Percentiles rank a stretch among this genome's conserved stretches.
phyloP scores from a whole-genome alignment of 64 coral and sea anemone species.

The Stichodactyla helianthus region DNA sequence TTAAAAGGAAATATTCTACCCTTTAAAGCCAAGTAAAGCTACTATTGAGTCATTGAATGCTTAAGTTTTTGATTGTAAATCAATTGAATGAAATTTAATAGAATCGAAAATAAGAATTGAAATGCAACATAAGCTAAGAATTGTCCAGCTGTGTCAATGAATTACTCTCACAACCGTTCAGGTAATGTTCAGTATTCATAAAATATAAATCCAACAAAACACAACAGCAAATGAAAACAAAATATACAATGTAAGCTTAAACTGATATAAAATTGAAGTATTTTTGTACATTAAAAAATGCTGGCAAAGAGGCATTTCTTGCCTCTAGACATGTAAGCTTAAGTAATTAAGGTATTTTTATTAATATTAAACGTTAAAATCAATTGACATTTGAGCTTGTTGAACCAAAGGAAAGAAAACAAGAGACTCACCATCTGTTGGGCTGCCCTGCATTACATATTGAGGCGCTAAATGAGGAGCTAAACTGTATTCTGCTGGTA shows the following conservation, averaged over 20 bases:
- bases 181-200: background rate
- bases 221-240: background rate
- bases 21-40: no score
- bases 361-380: background rate
- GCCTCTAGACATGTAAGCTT: background rate
- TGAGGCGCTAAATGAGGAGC: slow-evolving; percentile 33
- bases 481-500: slow-evolving; percentile 66
- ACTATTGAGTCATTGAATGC: no score
- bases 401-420: background rate
- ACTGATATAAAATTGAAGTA: background rate
- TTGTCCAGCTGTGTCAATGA: background rate
- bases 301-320: background rate
- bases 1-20: no score
- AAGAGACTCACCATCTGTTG: slow-evolving; percentile 57
- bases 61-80: background rate
- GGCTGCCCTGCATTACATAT: slow-evolving; percentile 72
- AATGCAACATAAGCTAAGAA: background rate
- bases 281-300: background rate
- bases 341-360: background rate
- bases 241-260: background rate
- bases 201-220: background rate
- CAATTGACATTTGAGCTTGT: background rate
- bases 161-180: background rate
- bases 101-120: background rate
- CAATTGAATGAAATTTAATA: background rate